Base-by-base conservation (phyloP, 1,140 invertebrate species). In the Drosophila asahinai region DNA sequence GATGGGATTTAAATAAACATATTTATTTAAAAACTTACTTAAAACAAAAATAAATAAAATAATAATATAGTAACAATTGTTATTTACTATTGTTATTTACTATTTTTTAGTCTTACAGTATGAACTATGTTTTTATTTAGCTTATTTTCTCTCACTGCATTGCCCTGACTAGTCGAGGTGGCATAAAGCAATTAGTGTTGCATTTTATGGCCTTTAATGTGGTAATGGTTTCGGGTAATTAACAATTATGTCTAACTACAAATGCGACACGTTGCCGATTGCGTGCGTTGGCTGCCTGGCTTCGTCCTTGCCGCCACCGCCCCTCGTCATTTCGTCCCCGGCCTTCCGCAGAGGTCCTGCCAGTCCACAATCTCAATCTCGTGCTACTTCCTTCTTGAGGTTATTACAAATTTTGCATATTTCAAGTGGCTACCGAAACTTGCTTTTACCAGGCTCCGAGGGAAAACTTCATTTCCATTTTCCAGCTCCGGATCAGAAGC, bases 211-310 rank as follows among this genome's bases (percentile, higher is more conserved):
- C 86, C 86, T 89, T 89, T 89, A 89, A 89, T 89, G 86, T 89
- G 86, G 86, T 89, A 89, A 89, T 89, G 86, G 86, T 91, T 89
- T 89, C 75, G 86, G 84, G 86, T 89, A 89, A 89, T 89, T 89
- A 89, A 89, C 86, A 89, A 89, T 89, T 89, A 89, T 89, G 81
- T 90, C 86, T 90, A 87, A 90, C 84, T 87, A 89, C 83, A 89
- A 89, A 89, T 89, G 83, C 83, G 83, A 87, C 83, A 87, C 83
- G 84, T 87, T 87, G 83, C 83, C 83, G 84, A 89, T 87, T 84
- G 81, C 83, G 84, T 89, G 83, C 70, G 64, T 68, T 57, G 63
- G 52, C 33, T 62, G 59, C 30, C 19, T 27, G 66, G 52, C 8
- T 73, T 45, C 58, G 70, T 36, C 55, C 70, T 30, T 66, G 54